Evolutionary conservation across 2,797 vertebrate genomes (phyloP).

Genomic region (Glossophaga mutica): DNA sequence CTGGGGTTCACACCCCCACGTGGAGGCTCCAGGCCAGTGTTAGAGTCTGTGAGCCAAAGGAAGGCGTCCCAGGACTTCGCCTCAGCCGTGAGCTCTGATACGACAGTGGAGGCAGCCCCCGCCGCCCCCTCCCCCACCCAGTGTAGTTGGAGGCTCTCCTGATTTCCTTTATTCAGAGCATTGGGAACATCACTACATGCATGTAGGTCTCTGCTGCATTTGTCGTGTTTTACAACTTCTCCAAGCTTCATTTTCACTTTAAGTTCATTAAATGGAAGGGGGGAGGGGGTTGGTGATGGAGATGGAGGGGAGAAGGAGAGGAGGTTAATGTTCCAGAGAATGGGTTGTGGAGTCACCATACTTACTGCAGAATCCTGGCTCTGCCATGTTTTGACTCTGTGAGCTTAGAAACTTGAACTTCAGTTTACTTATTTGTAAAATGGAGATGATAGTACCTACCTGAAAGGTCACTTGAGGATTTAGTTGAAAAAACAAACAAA

Average conservation of each 20-base stretch:
- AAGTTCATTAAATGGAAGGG: background rate
- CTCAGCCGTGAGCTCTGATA: background rate
- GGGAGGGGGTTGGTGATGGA: background rate
- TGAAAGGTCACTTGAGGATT: background rate
- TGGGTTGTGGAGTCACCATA: background rate
- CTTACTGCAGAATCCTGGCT: background rate
- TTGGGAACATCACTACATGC: background rate
- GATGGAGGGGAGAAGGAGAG: too few relatives aligned
- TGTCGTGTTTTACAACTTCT: background rate
- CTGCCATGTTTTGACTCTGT: background rate
- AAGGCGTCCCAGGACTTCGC: background rate
- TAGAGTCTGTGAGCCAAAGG: background rate
- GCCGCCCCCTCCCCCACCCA: too few relatives aligned
- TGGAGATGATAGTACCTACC: background rate
- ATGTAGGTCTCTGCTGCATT: background rate
- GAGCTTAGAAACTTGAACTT: background rate
- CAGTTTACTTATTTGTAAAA: conserved; percentile 10
- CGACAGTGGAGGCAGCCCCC: background rate
- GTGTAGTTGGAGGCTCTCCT: too few relatives aligned
- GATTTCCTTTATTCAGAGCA: background rate
- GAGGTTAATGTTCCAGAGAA: background rate
- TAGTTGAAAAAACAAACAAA: background rate
- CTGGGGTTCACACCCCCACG: background rate
- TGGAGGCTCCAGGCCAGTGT: background rate
- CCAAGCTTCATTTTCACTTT: background rate